Conservation (phyloP, 2,888 invertebrate genomes). For the Lobophora halterata region DNA sequence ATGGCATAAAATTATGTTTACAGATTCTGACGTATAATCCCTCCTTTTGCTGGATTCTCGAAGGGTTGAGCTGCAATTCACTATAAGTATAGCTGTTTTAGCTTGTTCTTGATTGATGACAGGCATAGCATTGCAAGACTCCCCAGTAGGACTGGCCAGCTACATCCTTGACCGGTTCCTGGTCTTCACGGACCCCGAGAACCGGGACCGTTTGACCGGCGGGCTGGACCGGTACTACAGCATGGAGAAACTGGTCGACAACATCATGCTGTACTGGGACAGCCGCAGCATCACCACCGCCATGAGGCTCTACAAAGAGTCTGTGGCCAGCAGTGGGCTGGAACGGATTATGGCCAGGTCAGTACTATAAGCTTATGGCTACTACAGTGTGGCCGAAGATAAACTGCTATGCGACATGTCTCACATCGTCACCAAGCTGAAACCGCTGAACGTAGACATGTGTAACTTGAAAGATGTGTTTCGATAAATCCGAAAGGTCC, state of each 20-base stretch:
- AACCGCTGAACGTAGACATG: no score
- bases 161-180: conserved; percentile 94
- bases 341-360: conserved; percentile 60
- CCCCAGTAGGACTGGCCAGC: conserved; percentile 91
- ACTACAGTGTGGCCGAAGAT: no score
- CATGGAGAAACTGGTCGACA: conserved; percentile 68
- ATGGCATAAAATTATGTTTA: no score
- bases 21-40: no score
- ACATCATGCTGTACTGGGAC: conserved; percentile 79
- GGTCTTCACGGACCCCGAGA: conserved; percentile 82
- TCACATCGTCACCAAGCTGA: no score
- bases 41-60: no score
- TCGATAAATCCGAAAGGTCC: no score
- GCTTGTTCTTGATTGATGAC: conserved; percentile 20
- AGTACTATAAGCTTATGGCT: conserved; percentile 35
- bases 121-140: conserved; percentile 87
- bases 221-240: conserved; percentile 74
- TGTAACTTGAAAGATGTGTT: no score
- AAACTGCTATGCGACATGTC: no score
- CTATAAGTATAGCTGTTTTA: neutral
- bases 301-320: conserved; percentile 83
- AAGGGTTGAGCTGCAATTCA: no score
- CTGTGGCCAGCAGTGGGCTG: conserved; percentile 47
- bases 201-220: conserved; percentile 79
- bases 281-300: conserved; percentile 71